phyloP scores from a whole-genome alignment of 1,140 invertebrate genomes.

The Drosophila rhopaloa region DNA sequence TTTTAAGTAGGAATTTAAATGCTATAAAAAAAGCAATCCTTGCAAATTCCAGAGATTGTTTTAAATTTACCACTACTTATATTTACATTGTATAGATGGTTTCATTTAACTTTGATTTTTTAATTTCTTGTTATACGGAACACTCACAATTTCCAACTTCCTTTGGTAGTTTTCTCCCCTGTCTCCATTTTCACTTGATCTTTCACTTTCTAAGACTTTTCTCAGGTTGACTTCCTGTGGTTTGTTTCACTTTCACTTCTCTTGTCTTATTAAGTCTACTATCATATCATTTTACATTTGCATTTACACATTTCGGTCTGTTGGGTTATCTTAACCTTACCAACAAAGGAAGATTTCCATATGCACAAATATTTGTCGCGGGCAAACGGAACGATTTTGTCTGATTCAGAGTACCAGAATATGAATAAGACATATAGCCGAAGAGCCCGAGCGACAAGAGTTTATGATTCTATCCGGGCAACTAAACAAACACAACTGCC shows the following conservation, averaged over 20 bases:
- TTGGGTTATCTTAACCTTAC: constrained; percentile 11
- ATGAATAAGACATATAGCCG: constrained; percentile 10
- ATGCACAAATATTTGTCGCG: constrained; percentile 46
- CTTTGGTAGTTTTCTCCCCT: constrained; percentile 22
- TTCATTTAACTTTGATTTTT: constrained; percentile 1
- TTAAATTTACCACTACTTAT: background rate
- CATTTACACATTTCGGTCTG: constrained; percentile 18
- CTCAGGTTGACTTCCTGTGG: constrained; percentile 36
- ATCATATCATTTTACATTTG: constrained; percentile 33
- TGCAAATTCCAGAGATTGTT: background rate
- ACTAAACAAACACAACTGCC: constrained; percentile 77
- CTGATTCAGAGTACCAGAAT: constrained; percentile 18
- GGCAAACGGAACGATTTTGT: constrained; percentile 30
- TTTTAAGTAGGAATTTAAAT: background rate
- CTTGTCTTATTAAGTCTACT: background rate
- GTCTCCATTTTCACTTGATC: constrained; percentile 26
- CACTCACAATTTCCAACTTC: constrained; percentile 24
- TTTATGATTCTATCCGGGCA: constrained; percentile 62
- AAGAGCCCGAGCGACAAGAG: constrained; percentile 34
- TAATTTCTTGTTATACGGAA: background rate
- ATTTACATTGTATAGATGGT: background rate
- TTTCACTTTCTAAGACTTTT: constrained; percentile 41
- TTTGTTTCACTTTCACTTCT: constrained; percentile 35
- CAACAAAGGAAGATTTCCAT: constrained; percentile 44
- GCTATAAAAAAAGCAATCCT: background rate